These are phyloP conservation scores for Achlya flavicornis DNA, from an alignment of 2,888 invertebrate species.

Conservation along the genomic window DNA sequence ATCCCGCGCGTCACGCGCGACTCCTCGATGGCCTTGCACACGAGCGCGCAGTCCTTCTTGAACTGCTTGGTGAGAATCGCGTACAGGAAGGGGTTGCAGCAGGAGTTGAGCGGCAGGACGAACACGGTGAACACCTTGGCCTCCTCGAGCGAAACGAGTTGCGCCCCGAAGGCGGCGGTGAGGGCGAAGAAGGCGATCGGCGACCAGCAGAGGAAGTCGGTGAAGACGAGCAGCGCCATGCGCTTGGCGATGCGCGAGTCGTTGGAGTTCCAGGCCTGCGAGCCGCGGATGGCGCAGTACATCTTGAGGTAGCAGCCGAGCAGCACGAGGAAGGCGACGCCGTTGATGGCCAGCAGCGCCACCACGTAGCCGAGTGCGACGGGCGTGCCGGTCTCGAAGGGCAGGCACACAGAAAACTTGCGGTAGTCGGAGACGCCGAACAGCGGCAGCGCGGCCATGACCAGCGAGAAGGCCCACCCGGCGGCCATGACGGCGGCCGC, in stretches of 20 bases:
- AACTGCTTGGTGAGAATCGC: constrained; percentile 99
- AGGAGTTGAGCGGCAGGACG: constrained; percentile 97
- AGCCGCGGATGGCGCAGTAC: constrained; percentile 98
- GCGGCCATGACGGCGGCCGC: constrained; percentile 95
- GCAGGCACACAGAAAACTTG: constrained; percentile 98
- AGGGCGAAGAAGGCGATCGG: constrained; percentile 98
- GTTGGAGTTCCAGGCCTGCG: constrained; percentile 98
- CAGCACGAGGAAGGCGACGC: constrained; percentile 95
- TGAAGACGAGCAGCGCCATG: constrained; percentile 98
- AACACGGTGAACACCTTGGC: constrained; percentile 98
- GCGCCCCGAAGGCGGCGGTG: constrained; percentile 95
- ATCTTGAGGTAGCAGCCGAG: constrained; percentile 98
- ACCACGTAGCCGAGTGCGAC: constrained; percentile 94
- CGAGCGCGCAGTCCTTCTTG: constrained; percentile 97
- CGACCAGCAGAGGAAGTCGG: constrained; percentile 99
- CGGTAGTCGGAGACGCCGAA: constrained; percentile 97
- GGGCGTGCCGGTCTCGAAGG: constrained; percentile 93
- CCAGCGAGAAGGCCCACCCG: constrained; percentile 95
- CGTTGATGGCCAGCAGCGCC: constrained; percentile 95
- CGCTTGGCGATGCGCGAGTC: constrained; percentile 97
- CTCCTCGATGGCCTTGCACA: constrained; percentile 98
- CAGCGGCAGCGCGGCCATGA: constrained; percentile 94
- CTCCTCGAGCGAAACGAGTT: constrained; percentile 95
- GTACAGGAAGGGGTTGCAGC: constrained; percentile 98
- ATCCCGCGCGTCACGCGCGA: constrained; percentile 94